Percentiles rank a stretch among this genome's conserved stretches.
These are phyloP conservation scores for Neolamprologus modestus DNA, from an alignment of 2,113 vertebrate genomes.

Conservation along the genomic window DNA sequence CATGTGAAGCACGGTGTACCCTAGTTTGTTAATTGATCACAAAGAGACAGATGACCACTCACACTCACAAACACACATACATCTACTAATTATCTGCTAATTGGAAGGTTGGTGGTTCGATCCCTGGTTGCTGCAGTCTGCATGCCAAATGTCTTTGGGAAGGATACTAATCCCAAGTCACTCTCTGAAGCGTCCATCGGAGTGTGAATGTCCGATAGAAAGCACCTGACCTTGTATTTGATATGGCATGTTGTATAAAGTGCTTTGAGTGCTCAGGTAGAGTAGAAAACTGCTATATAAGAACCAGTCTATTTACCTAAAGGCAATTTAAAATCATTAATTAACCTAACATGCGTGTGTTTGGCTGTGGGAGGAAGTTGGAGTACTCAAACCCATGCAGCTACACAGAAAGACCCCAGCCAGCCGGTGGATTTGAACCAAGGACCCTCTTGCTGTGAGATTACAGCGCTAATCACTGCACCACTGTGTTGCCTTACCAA, in stretches of 20 bases:
- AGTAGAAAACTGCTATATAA: background rate
- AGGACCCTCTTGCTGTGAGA: background rate
- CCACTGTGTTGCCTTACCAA: background rate
- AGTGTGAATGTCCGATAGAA: background rate
- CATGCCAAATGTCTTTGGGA: background rate
- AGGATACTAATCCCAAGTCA: background rate
- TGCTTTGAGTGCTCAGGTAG: background rate
- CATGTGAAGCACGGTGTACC: background rate
- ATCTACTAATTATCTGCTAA: background rate
- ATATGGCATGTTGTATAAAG: background rate
- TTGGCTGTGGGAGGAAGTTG: background rate
- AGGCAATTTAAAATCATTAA: background rate
- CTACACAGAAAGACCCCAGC: background rate
- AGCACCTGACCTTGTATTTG: background rate
- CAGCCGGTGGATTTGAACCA: background rate
- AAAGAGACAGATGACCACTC: background rate
- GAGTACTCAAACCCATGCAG: background rate
- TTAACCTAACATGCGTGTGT: background rate
- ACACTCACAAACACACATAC: background rate
- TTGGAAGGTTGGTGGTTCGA: background rate
- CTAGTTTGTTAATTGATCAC: background rate
- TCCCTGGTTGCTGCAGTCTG: background rate
- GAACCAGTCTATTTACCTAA: background rate
- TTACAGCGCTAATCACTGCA: background rate
- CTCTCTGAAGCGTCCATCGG: accelerated